A percentile compares a stretch with the other conserved stretches of the same genome.
These are phyloP conservation scores for Zaprionus ornatus DNA, from an alignment of 1,140 invertebrate species.

Conservation along the genomic window DNA sequence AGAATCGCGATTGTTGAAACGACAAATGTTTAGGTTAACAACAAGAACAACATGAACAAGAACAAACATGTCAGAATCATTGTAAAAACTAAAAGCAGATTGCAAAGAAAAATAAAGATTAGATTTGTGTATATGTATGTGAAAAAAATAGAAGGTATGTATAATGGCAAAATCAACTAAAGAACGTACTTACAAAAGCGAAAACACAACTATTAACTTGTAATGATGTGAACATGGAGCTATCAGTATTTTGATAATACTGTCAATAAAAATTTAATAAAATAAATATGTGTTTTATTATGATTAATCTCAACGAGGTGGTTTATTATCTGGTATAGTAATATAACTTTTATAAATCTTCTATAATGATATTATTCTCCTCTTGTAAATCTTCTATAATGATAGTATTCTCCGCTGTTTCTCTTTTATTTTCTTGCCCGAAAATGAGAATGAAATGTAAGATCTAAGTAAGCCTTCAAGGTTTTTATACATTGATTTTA, in stretches of 20 bases:
- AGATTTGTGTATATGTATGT: conserved; percentile 73
- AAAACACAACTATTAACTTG: conserved; percentile 78
- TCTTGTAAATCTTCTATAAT: too few species aligned
- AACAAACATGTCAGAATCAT: conserved; percentile 57
- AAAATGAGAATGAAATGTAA: not conserved
- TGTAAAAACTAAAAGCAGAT: conserved; percentile 62
- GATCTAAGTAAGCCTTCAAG: conserved; percentile 19
- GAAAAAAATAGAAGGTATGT: conserved; percentile 57
- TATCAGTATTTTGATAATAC: conserved; percentile 83
- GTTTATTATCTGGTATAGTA: not conserved
- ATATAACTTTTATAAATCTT: too few species aligned
- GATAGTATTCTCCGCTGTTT: too few species aligned
- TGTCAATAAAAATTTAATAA: conserved; percentile 83
- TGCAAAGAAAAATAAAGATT: conserved; percentile 50
- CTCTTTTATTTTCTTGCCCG: too few species aligned
- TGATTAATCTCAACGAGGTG: not conserved
- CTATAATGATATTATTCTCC: too few species aligned
- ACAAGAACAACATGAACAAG: conserved; percentile 24
- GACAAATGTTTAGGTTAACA: conserved; percentile 23
- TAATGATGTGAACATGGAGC: conserved; percentile 83
- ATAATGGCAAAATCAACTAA: conserved; percentile 69
- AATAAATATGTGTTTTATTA: conserved; percentile 33
- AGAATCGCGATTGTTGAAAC: conserved; percentile 41
- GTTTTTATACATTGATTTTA: not conserved
- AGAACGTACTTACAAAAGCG: conserved; percentile 63